Evolutionary conservation across 2,888 invertebrate species (phyloP).

Genomic region (Hirtodrosophila confusa): DNA sequence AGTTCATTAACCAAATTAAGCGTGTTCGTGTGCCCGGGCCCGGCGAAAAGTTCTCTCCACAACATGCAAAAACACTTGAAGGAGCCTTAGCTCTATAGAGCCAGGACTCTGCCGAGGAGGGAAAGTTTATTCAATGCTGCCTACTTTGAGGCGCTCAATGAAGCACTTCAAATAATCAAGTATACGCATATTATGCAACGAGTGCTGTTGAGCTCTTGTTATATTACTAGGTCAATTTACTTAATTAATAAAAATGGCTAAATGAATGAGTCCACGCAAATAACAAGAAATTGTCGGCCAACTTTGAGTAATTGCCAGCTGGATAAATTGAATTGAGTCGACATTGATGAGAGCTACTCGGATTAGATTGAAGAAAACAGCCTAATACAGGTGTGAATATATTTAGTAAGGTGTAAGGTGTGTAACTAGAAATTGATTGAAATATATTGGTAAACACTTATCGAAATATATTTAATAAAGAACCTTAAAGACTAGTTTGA

Average conservation of each 20-base stretch:
- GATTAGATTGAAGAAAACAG: background rate
- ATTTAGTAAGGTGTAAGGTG: too few relatives aligned
- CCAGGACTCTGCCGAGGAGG: conserved; percentile 13
- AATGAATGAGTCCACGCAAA: conserved; percentile 43
- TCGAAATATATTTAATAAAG: too few relatives aligned
- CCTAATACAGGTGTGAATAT: too few relatives aligned
- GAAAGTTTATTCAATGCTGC: conserved; percentile 48
- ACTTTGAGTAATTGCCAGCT: conserved; percentile 20
- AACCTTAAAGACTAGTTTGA: too few relatives aligned
- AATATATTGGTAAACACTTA: too few relatives aligned
- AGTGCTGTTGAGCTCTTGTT: conserved; percentile 18
- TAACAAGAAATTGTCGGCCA: conserved; percentile 15
- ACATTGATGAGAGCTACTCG: background rate
- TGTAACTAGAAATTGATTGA: too few relatives aligned
- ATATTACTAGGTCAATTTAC: conserved; percentile 59
- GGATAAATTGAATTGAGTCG: background rate
- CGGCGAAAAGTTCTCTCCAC: conserved; percentile 30
- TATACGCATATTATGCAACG: conserved; percentile 49
- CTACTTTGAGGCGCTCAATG: conserved; percentile 39
- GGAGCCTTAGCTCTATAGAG: conserved; percentile 14
- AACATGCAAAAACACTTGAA: conserved; percentile 47
- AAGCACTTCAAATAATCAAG: conserved; percentile 65
- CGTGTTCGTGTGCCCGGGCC: conserved; percentile 33
- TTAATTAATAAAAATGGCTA: conserved; percentile 75
- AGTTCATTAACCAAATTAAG: conserved; percentile 73